phyloP scores from a whole-genome alignment of 1,140 invertebrate species.

The Coelopa frigida region DNA sequence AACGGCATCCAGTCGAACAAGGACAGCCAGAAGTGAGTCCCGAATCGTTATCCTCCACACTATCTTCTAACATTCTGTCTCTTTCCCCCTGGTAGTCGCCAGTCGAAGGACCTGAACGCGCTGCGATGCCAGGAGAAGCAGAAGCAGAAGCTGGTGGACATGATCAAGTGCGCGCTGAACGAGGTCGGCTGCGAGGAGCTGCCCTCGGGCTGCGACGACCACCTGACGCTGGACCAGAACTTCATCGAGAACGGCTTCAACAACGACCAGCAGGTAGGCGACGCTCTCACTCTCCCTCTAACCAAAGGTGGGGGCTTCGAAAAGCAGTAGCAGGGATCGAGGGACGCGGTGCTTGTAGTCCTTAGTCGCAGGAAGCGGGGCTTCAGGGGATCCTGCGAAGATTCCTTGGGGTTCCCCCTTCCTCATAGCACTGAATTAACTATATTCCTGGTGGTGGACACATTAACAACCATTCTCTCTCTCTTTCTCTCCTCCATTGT shows the following conservation, averaged over 20 bases:
- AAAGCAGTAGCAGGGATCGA: too few species aligned
- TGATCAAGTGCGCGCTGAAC: constrained; percentile 74
- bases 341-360: too few species aligned
- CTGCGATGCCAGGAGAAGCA: constrained; percentile 73
- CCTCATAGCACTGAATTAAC: too few species aligned
- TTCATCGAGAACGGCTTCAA: constrained; percentile 43
- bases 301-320: too few species aligned
- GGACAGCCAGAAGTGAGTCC: constrained; percentile 33
- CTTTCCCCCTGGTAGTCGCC: constrained; percentile 23
- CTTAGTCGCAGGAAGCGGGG: too few species aligned
- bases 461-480: too few species aligned
- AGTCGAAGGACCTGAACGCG: constrained; percentile 49
- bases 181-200: constrained; percentile 79
- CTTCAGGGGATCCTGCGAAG: too few species aligned
- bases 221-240: constrained; percentile 53
- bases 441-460: too few species aligned
- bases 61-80: not conserved
- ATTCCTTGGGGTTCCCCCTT: too few species aligned
- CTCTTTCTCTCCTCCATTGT: too few species aligned
- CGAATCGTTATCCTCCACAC: constrained; percentile 2
- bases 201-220: constrained; percentile 71
- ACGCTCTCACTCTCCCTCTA: too few species aligned
- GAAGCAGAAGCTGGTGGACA: constrained; percentile 67
- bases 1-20: constrained; percentile 47
- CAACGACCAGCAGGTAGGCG: constrained; percentile 42